phyloP scores from a whole-genome alignment of 2,797 vertebrate genomes.

The Aplochiton taeniatus region DNA sequence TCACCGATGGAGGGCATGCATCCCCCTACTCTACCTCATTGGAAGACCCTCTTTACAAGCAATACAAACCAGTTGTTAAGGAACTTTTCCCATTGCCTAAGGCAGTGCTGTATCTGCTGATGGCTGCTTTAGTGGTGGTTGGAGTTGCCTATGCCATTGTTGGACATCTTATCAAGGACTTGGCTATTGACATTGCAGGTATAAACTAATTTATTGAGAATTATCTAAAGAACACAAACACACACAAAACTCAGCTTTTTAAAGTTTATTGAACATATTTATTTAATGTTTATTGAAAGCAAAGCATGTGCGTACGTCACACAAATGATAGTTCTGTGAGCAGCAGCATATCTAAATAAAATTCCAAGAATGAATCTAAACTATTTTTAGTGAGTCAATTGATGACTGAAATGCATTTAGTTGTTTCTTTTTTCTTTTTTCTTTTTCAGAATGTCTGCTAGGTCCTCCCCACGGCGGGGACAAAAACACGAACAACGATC shows the following conservation, averaged over 20 bases:
- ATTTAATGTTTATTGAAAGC: too few species aligned
- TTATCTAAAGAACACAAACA: too few species aligned
- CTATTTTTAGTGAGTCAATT: neutral
- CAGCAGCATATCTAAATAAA: too few species aligned
- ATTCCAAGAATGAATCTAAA: too few species aligned
- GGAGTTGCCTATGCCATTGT: slow-evolving; percentile 84
- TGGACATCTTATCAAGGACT: slow-evolving; percentile 85
- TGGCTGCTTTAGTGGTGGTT: slow-evolving; percentile 81
- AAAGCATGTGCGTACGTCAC: too few species aligned
- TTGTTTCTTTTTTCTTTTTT: neutral
- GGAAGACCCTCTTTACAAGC: slow-evolving; percentile 72
- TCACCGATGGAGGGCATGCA: slow-evolving; percentile 35
- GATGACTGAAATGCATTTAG: neutral
- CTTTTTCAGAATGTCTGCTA: slow-evolving; percentile 69
- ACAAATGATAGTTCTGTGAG: too few species aligned
- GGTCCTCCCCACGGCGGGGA: slow-evolving; percentile 73
- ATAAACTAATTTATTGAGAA: neutral
- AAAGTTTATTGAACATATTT: too few species aligned
- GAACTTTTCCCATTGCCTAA: slow-evolving; percentile 79
- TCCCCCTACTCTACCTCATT: slow-evolving; percentile 50
- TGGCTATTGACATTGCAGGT: slow-evolving; percentile 84
- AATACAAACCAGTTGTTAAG: slow-evolving; percentile 70
- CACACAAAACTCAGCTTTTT: too few species aligned
- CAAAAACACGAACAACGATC: slow-evolving; percentile 46
- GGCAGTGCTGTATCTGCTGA: slow-evolving; percentile 79